These are phyloP conservation scores for Caenorhabditis tropicalis DNA, from an alignment of 1,140 invertebrate genomes.

Conservation along the genomic window DNA sequence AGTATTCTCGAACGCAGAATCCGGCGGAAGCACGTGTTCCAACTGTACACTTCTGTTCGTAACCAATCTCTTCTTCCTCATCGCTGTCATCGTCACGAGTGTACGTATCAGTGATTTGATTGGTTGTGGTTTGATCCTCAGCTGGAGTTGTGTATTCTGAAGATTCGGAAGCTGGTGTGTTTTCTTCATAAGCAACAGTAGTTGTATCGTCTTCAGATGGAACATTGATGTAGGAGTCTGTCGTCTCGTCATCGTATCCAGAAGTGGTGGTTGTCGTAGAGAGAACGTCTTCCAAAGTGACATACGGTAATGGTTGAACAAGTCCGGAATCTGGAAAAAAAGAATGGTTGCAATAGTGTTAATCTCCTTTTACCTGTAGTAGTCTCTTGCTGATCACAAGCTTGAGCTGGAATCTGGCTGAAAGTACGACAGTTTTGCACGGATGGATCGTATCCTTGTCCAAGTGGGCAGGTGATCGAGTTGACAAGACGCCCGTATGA, in stretches of 20 bases:
- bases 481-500: not conserved
- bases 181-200: not conserved
- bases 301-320: not conserved
- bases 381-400: not conserved
- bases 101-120: not conserved
- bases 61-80: not conserved
- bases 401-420: not conserved
- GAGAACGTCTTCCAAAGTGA: conserved; percentile 3
- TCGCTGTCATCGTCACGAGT: not conserved
- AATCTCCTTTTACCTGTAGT: not conserved
- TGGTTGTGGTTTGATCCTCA: not conserved
- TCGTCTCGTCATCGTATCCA: not conserved
- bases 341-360: not conserved
- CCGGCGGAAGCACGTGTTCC: not conserved
- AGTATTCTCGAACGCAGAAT: not conserved
- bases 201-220: not conserved
- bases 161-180: not conserved
- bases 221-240: not conserved
- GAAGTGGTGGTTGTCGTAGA: not conserved
- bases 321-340: not conserved
- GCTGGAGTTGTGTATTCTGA: not conserved
- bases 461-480: not conserved
- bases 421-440: not conserved
- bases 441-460: not conserved
- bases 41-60: not conserved